A percentile compares a stretch with the other conserved stretches of the same genome.
These are phyloP conservation scores for Ormyrus labotus DNA, from an alignment of 2,888 invertebrate genomes.

Conservation along the genomic window DNA sequence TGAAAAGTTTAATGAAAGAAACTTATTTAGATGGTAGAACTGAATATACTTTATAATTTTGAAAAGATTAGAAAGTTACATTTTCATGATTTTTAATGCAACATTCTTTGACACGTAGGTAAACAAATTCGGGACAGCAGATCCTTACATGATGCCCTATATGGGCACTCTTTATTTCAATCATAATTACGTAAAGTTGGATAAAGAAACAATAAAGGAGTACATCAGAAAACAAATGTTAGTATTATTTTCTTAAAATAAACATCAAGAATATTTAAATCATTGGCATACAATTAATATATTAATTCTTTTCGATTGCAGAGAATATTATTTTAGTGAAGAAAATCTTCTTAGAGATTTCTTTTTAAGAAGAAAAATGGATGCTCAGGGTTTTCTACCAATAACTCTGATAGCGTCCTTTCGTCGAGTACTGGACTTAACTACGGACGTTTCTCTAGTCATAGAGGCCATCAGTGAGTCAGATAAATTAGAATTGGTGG, in stretches of 20 bases:
- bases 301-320: conserved; percentile 76
- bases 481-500: conserved; percentile 87
- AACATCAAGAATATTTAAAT: conserved; percentile 8
- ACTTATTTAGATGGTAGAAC: conserved; percentile 44
- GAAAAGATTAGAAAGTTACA: not conserved
- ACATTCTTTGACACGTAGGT: conserved; percentile 41
- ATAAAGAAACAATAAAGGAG: conserved; percentile 85
- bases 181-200: conserved; percentile 79
- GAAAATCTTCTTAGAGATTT: conserved; percentile 97
- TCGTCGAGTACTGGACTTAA: conserved; percentile 92
- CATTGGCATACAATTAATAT: not conserved
- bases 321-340: conserved; percentile 99
- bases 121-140: conserved; percentile 63
- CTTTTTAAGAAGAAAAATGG: conserved; percentile 98
- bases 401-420: conserved; percentile 96
- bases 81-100: not conserved
- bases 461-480: conserved; percentile 91
- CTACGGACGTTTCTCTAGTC: conserved; percentile 89
- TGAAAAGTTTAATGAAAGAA: too few relatives aligned
- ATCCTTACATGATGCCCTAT: conserved; percentile 77
- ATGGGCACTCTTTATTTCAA: conserved; percentile 82
- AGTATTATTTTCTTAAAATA: conserved; percentile 74
- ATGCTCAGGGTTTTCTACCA: conserved; percentile 93
- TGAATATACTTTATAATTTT: not conserved
- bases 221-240: conserved; percentile 94